Evolutionary conservation across 2,888 invertebrate species (phyloP), one percentile per base, ranked within the genome.

Genomic region (Linnaemya vulpina): DNA sequence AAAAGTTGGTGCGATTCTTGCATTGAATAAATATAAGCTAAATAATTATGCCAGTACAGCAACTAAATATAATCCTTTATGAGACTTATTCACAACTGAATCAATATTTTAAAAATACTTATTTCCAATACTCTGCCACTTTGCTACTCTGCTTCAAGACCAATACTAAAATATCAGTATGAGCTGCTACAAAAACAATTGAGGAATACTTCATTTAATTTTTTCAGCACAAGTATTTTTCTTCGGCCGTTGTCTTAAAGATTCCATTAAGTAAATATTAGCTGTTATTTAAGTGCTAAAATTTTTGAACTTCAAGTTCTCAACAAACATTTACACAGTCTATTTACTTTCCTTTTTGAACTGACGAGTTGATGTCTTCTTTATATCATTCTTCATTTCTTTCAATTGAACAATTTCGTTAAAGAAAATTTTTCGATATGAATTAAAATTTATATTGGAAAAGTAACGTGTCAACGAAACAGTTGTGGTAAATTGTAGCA

Each of bases 261-360:
- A 82, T 74, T 85, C 63, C 65, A 75, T 78, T 78, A 82, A 65
- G 70, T 40, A 82, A 85, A 85, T 82, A 85, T 75, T 85, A 58
- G 65, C 80, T 68, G 22, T 74, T 70, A 30, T 43, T 78, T 74
- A 81, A 85, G 85, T 82, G 78, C 35, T 25, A 82, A 70, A 81
- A 71, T 38, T 70, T 77, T 71, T 40, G 22, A 71, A 70, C 63
- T 78, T 85, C 70, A 62, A 81, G 84, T 74, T 74, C 63, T 68
- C 17, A 15, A 49, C 77, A 85, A 85, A 85, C 74, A 85, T 85
- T 85, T 20, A 51, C 62, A 25, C n/a, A 53, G 62, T 25, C 17
- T 68, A 58, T 73, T 81, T 62, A 43, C n/a, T 49, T 53, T 70
- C 46, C 49, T 17, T 55, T 63, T 30, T 20, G 10, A 65, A 76